These are phyloP conservation scores for Resseliella maxima DNA, from an alignment of 2,888 invertebrate genomes.

Conservation along the genomic window DNA sequence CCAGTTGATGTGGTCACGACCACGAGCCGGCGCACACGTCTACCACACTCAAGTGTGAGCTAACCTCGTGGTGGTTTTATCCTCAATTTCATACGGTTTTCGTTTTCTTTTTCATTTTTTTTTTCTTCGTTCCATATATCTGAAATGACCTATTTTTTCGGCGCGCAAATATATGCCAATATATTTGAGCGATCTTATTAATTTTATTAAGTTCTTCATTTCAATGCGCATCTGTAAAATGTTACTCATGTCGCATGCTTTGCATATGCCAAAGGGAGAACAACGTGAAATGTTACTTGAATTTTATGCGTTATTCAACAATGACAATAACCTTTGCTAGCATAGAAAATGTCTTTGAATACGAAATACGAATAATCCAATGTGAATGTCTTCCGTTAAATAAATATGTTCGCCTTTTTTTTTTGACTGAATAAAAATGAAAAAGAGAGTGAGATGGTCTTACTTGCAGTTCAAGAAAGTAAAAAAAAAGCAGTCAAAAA, in stretches of 20 bases:
- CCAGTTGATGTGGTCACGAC: constrained; percentile 22
- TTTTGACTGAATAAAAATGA: background rate
- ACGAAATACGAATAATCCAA: constrained; percentile 14
- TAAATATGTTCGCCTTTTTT: background rate
- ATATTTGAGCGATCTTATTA: background rate
- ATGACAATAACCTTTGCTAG: constrained; percentile 17
- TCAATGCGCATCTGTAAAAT: background rate
- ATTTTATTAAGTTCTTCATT: constrained; percentile 34
- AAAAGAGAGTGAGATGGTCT: background rate
- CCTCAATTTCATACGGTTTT: too few relatives aligned
- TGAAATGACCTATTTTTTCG: background rate
- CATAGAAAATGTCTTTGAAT: background rate
- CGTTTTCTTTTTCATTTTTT: too few relatives aligned
- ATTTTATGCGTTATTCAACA: constrained; percentile 21
- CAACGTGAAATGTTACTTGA: background rate
- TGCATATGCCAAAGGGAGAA: background rate
- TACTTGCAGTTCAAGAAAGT: too few relatives aligned
- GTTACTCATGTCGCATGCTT: background rate
- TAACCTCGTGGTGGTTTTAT: too few relatives aligned
- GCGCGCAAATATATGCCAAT: background rate
- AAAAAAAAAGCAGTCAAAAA: background rate
- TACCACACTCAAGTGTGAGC: background rate
- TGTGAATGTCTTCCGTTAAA: background rate
- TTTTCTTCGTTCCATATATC: background rate
- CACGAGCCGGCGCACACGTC: background rate